Percentiles rank a stretch among this genome's conserved stretches.
Evolutionary conservation across 2,888 invertebrate genomes (phyloP).

Genomic region (Chloroclystis v-ata): DNA sequence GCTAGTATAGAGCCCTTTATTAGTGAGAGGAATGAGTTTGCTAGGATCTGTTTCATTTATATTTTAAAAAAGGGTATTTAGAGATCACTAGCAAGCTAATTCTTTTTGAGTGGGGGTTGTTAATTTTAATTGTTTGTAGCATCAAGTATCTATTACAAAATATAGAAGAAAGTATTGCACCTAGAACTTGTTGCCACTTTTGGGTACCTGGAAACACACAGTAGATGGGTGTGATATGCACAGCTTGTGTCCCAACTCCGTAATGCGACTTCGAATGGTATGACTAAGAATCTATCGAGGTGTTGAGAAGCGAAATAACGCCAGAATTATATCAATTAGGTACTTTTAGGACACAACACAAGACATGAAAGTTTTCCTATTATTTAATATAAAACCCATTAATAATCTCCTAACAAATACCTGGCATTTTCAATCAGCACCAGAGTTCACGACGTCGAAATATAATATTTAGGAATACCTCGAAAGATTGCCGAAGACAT

Average conservation of each 20-base stretch:
- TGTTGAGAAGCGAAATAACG: conserved; percentile 1
- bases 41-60: conserved; percentile 28
- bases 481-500: conserved; percentile 60
- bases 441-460: conserved; percentile 53
- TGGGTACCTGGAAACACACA: conserved; percentile 73
- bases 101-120: conserved; percentile 47
- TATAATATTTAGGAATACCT: conserved; percentile 63
- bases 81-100: conserved; percentile 47
- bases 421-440: conserved; percentile 55
- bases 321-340: conserved; percentile 1
- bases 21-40: conserved; percentile 37
- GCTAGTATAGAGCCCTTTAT: conserved; percentile 61
- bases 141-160: conserved; percentile 39
- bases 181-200: conserved; percentile 55
- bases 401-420: conserved; percentile 66
- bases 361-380: conserved; percentile 5
- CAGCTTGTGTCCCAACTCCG: conserved; percentile 45
- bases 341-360: neutral
- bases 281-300: neutral
- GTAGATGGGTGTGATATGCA: conserved; percentile 66
- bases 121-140: conserved; percentile 42
- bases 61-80: neutral
- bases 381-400: conserved; percentile 17
- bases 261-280: conserved; percentile 30
- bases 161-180: conserved; percentile 5